Base-by-base conservation (phyloP, 2,888 invertebrate species). In the Herminia tarsipennalis region DNA sequence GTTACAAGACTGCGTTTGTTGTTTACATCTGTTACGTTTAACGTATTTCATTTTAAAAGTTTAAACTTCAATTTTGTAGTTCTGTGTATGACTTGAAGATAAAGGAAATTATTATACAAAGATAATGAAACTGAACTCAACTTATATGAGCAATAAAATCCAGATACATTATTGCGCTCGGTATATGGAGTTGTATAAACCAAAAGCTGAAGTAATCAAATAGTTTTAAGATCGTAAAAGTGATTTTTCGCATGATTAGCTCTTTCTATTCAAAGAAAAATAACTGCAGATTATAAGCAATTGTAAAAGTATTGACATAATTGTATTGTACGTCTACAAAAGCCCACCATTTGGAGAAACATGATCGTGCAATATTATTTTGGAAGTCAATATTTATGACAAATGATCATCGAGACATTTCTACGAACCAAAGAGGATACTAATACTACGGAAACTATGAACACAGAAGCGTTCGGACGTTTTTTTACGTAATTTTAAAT, bases 361-460 rank as follows among this genome's bases (percentile, higher is more conserved):
- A 78, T 87, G 85, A 86, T 78, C 56, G 21, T 57, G 82, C 82
- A 74, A 69, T 73, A 71, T 63, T 66, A 56, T 61, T 61, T 52
- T 62, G 51, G 56, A 49, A 56, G 45, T 58, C 53, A 56, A 62
- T 57, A 53, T 73, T 71, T 76, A 73, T 83, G 79, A 84, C 69
- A 72, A 79, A 83, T 81, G 78, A 69, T 57, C 49, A 38, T 43
- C 35, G 49, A 48, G 66, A 66, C 66, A 64, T 62, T 76, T 76
- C 78, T 66, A 44, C 34, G 78, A 71, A n/a, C n/a, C n/a, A n/a
- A n/a, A n/a, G n/a, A n/a, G n/a, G n/a, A n/a, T n/a, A n/a, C n/a
- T n/a, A n/a, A n/a, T n/a, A n/a, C n/a, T n/a, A n/a, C n/a, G n/a
- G n/a, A n/a, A n/a, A n/a, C n/a, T n/a, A n/a, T n/a, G n/a, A n/a